These are phyloP conservation scores for Leucophenga varia DNA, from an alignment of 1,140 invertebrate species.

Conservation along the genomic window DNA sequence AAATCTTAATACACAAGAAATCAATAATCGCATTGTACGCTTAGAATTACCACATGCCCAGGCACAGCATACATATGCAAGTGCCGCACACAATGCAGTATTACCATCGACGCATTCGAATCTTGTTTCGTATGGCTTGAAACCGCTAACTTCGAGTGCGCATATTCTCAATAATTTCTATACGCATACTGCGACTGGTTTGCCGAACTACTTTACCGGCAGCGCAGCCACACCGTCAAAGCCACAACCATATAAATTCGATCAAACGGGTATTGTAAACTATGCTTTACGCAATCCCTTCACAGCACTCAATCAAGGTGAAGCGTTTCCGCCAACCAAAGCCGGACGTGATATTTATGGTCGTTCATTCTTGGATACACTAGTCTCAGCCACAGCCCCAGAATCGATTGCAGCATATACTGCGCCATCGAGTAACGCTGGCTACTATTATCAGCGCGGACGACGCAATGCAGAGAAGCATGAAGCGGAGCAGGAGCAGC, in stretches of 20 bases:
- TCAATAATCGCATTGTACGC: constrained; percentile 67
- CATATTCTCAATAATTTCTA: constrained; percentile 6
- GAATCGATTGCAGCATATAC: constrained; percentile 8
- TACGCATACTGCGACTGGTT: constrained; percentile 13
- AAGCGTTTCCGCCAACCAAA: constrained; percentile 45
- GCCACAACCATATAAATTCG: constrained; percentile 39
- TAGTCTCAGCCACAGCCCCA: constrained; percentile 18
- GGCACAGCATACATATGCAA: neutral
- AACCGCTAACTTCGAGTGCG: constrained; percentile 8
- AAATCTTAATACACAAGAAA: constrained; percentile 61
- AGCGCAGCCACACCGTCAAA: constrained; percentile 28
- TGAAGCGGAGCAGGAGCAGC: constrained; percentile 1
- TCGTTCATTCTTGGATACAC: constrained; percentile 41
- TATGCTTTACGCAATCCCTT: constrained; percentile 41
- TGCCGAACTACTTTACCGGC: constrained; percentile 38
- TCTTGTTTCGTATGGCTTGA: constrained; percentile 25
- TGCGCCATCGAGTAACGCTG: constrained; percentile 19
- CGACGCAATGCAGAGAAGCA: constrained; percentile 5
- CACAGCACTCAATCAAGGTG: constrained; percentile 47
- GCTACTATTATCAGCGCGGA: constrained; percentile 32
- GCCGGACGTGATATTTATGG: constrained; percentile 33
- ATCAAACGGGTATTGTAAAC: constrained; percentile 33
- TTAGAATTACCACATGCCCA: constrained; percentile 51
- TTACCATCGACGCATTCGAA: constrained; percentile 10
- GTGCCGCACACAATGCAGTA: neutral